phyloP scores from a whole-genome alignment of 2,888 invertebrate genomes.

The Pycnomerus fuliginosus region DNA sequence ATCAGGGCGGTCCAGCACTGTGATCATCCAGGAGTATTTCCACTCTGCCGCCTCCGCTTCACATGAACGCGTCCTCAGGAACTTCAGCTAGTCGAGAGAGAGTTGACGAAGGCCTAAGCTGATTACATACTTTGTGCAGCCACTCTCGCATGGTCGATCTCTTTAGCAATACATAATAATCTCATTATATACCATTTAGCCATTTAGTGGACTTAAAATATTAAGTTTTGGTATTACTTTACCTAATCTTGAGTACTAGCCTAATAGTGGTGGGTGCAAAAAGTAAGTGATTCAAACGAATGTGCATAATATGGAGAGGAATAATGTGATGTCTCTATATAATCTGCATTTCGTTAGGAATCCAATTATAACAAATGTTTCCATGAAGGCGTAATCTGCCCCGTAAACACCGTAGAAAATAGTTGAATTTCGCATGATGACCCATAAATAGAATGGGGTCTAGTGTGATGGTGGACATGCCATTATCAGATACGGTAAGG shows the following conservation, averaged over 20 bases:
- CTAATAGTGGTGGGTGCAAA: too few relatives aligned
- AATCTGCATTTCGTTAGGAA: slow-evolving; percentile 33
- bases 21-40: slow-evolving; percentile 48
- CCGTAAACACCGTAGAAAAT: slow-evolving; percentile 28
- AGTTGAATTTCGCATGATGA: slow-evolving; percentile 35
- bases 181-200: too few relatives aligned
- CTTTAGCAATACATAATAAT: slow-evolving; percentile 32
- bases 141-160: slow-evolving; percentile 48
- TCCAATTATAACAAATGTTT: slow-evolving; percentile 29
- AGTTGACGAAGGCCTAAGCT: slow-evolving; percentile 42
- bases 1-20: slow-evolving; percentile 27
- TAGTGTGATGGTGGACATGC: slow-evolving; percentile 32
- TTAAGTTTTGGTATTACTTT: too few relatives aligned
- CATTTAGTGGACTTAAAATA: too few relatives aligned
- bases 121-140: slow-evolving; percentile 52
- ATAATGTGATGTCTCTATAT: too few relatives aligned
- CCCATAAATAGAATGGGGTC: slow-evolving; percentile 38
- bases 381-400: slow-evolving; percentile 7
- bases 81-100: slow-evolving; percentile 34
- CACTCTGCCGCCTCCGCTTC: slow-evolving; percentile 48
- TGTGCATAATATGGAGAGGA: too few relatives aligned
- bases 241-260: too few relatives aligned
- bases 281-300: too few relatives aligned
- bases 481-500: slow-evolving; percentile 50
- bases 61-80: slow-evolving; percentile 51